Base-by-base conservation (phyloP, 2,888 invertebrate species). In the Aphidoletes aphidimyza region DNA sequence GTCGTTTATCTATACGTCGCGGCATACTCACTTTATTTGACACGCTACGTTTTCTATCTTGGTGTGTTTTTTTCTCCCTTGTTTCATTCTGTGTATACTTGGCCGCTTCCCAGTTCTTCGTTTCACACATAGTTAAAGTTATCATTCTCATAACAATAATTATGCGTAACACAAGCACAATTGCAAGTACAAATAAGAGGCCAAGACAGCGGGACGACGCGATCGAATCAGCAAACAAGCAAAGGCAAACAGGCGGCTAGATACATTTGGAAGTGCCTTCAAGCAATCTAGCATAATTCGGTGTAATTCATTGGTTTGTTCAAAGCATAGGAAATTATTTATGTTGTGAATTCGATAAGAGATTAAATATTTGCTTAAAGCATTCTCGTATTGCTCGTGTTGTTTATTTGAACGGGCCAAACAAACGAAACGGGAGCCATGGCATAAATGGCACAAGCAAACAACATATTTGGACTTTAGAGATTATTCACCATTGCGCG, bases 321-420 rank as follows among this genome's bases (percentile, higher is more conserved):
- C 69, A 69, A 69, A 69, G 69, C 69, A 69, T 69, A 2, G 54
- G 34, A 69, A 69, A 69, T 69, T 69, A 69, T 69, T 69, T 69
- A 69, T 69, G 69, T 69, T 69, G 34, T 69, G 69, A 69, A 69
- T 69, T 69, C 69, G 69, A 69, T 69, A 69, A 69, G 69, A 69
- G 69, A 69, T 30, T 69, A 69, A 69, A 69, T 69, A 69, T 69
- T 69, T 69, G 69, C 69, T 69, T 34, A 69, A 69, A 69, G 69
- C 69, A 30, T 69, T 42, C 54, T n/a, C 30, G 30, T 30, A 69
- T 69, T 30, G 34, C 69, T 14, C 5, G 26, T 47, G 19, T n/a
- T 69, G 26, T 30, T 14, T 69, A 30, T 69, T 9, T 30, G 11
- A 69, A 30, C 34, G 17, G 30, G 30, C 11, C 69, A 69, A n/a